Conservation (phyloP, 1,140 invertebrate species). For the Drosophila aff. region DNA sequence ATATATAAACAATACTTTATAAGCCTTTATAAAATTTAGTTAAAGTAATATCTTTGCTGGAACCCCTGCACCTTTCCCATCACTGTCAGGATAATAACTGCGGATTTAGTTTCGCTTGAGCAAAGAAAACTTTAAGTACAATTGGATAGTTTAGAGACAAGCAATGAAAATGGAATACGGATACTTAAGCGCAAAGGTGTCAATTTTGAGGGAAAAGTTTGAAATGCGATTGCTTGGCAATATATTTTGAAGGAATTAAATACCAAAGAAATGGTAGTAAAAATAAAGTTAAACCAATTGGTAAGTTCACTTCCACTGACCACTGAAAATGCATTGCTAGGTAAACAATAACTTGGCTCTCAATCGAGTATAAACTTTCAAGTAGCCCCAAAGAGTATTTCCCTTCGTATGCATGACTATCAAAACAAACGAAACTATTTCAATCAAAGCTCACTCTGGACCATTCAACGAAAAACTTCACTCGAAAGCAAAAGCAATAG, state of each 20-base stretch:
- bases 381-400: constrained; percentile 24
- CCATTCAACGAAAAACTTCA: constrained; percentile 33
- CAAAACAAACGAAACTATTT: constrained; percentile 58
- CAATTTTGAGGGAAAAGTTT: not conserved
- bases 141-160: constrained; percentile 53
- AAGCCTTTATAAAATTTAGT: not conserved
- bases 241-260: too few relatives aligned
- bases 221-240: not conserved
- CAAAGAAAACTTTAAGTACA: constrained; percentile 43
- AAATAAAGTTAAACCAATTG: not conserved
- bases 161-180: constrained; percentile 57
- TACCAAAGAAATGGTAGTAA: too few relatives aligned
- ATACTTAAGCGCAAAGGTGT: constrained; percentile 19
- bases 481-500: constrained; percentile 49
- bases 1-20: not conserved
- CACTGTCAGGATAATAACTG: constrained; percentile 14
- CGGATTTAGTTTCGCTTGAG: constrained; percentile 38
- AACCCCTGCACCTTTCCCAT: not conserved
- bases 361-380: constrained; percentile 16
- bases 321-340: not conserved
- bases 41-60: not conserved
- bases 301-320: not conserved
- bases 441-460: constrained; percentile 49
- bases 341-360: constrained; percentile 18
- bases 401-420: constrained; percentile 38